Base-by-base conservation (phyloP, 2,888 invertebrate species). In the Ochropleura plecta region DNA sequence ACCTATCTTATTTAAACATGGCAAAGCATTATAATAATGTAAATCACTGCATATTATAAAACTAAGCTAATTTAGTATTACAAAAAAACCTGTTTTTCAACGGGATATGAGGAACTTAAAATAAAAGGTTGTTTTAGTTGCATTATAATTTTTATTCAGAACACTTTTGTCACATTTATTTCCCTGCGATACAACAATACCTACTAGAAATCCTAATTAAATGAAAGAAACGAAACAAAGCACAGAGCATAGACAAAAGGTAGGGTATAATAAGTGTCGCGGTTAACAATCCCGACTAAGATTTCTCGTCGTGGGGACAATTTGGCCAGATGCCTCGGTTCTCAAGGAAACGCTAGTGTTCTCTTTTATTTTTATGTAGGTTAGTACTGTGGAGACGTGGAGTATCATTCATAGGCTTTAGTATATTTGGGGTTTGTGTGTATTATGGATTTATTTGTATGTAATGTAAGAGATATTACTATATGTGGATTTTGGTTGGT, bases 211-310 rank as follows among this genome's bases (percentile, higher is more conserved):
- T 71, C 77, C 82, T 82, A 83, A 83, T 83, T 82, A 72, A 83
- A 82, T 85, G 78, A 74, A 77, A 59, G 59, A 59, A 77, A 62
- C 62, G 70, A 84, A 83, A 83, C 82, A 83, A 82, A 82, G 85
- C 53, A 16, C 20, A 44, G 63, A 12, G n/a, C 65, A 73, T 57
- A 82, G 85, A 83, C 82, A 83, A 83, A 84, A 85, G 85, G 71
- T 69, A 71, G 55, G 62, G 78, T n/a, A 83, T 78, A 83, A 72
- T 83, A 83, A 82, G 70, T 83, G 85, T 85, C 83, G 82, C 53
- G 82, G 85, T 82, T 85, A 85, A 83, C 85, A 83, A 85, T 78
- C 55, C 82, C 60, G 85, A 57, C 73, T 73, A 82, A 83, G 85
- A 83, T 83, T 82, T 78, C 83, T 82, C 69, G 72, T 53, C 66